Percentiles rank a stretch among this genome's conserved stretches.
These are phyloP conservation scores for Plumapathes pennacea DNA, from an alignment of 92 coral and sea anemone species.

Conservation along the genomic window DNA sequence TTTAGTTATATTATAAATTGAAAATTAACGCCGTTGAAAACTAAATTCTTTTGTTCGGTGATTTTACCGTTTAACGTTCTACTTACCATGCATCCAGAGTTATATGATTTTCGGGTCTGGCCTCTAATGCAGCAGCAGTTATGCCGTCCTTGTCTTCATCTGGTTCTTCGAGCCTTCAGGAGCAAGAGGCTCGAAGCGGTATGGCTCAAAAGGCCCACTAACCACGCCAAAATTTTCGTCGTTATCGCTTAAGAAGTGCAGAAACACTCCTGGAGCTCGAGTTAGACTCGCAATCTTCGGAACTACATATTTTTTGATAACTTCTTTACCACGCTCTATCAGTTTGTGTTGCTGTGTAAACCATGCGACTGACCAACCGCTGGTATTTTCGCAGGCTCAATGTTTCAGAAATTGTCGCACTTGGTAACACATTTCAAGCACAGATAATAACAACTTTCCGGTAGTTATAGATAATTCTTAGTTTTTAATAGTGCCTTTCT, in stretches of 20 bases:
- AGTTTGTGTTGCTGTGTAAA: too few relatives aligned
- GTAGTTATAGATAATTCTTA: too few relatives aligned
- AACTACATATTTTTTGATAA: conserved; percentile 6
- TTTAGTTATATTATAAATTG: too few relatives aligned
- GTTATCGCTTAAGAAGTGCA: conserved; percentile 9
- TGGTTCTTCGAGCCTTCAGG: conserved; percentile 9
- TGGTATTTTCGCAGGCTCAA: conserved; percentile 12
- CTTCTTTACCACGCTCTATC: too few relatives aligned
- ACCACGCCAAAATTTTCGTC: conserved; percentile 20
- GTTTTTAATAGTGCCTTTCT: too few relatives aligned
- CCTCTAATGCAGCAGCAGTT: conserved; percentile 28
- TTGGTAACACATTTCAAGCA: conserved; percentile 7
- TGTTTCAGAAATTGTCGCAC: conserved; percentile 14
- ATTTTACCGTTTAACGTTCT: neutral
- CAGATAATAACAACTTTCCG: too few relatives aligned
- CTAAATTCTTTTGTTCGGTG: conserved; percentile 5
- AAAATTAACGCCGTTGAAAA: neutral
- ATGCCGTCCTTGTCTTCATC: conserved; percentile 35
- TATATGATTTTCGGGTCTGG: conserved; percentile 15
- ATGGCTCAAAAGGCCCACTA: conserved; percentile 29
- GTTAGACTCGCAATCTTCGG: conserved; percentile 11
- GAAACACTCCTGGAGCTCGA: conserved; percentile 18
- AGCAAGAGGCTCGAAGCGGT: conserved; percentile 20
- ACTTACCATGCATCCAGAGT: conserved; percentile 30
- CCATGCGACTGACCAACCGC: too few relatives aligned